A percentile compares a stretch with the other conserved stretches of the same genome.
Conservation (phyloP, 35 echinoderm and acorn worm species). For the Diadema setosum region DNA sequence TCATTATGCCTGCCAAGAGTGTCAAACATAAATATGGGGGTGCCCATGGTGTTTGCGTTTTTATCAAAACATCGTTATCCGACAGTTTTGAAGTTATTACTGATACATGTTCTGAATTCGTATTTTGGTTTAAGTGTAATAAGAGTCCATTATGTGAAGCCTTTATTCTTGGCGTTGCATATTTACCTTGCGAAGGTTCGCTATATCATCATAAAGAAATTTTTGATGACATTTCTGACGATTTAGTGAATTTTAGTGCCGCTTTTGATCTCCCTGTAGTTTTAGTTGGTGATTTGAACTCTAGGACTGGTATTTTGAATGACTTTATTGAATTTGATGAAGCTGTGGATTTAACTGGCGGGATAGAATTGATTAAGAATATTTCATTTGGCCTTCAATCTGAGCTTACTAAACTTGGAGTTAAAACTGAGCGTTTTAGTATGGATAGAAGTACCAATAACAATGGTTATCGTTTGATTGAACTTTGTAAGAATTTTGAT, state of each 20-base stretch:
- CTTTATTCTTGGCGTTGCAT: not conserved
- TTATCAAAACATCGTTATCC: not conserved
- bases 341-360: not conserved
- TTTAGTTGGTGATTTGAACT: not conserved
- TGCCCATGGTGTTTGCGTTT: not conserved
- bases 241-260: not conserved
- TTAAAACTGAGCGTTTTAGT: too few relatives aligned
- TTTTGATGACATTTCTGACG: not conserved
- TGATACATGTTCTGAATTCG: not conserved
- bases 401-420: too few relatives aligned
- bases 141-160: not conserved
- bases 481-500: too few relatives aligned
- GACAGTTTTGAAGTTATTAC: not conserved
- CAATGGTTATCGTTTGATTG: too few relatives aligned
- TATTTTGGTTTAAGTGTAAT: not conserved
- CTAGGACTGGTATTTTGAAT: not conserved
- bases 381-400: not conserved
- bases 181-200: not conserved
- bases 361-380: not conserved
- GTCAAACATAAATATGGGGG: not conserved
- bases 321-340: not conserved
- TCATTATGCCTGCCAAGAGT: not conserved
- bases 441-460: too few relatives aligned
- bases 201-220: not conserved
- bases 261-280: not conserved